These are phyloP conservation scores for Colossoma macropomum DNA, from an alignment of 2,113 vertebrate genomes.

Conservation along the genomic window DNA sequence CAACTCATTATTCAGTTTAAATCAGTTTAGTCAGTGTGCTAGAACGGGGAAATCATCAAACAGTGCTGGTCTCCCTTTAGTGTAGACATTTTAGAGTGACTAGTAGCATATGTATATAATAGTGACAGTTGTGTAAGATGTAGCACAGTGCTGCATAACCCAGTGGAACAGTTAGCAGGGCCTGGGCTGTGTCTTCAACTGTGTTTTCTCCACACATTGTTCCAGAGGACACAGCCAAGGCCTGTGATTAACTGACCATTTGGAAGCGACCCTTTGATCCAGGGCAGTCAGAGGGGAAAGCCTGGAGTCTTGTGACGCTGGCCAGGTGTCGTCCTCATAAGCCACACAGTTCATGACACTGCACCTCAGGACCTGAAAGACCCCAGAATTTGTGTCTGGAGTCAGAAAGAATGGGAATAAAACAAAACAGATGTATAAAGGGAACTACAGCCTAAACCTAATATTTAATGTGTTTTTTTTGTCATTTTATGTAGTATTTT, in stretches of 20 bases:
- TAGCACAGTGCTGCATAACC: not conserved
- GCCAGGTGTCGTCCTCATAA: constrained; percentile 22
- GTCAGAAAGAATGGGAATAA: not conserved
- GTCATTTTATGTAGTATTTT: too few relatives aligned
- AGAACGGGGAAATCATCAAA: not conserved
- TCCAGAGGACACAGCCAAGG: constrained; percentile 47
- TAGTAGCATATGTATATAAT: not conserved
- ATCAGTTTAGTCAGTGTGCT: not conserved
- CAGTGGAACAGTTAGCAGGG: not conserved
- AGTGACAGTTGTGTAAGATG: constrained; percentile 18
- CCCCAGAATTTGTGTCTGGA: not conserved
- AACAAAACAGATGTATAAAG: too few relatives aligned
- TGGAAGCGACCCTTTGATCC: constrained; percentile 37
- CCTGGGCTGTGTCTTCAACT: not conserved
- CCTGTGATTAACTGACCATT: constrained; percentile 34
- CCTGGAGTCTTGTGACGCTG: constrained; percentile 14
- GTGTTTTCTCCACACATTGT: constrained; percentile 24
- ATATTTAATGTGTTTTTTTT: too few relatives aligned
- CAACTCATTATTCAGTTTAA: not conserved
- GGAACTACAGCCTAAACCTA: too few relatives aligned
- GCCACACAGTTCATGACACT: constrained; percentile 13
- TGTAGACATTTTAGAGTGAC: not conserved
- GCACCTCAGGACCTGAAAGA: constrained; percentile 11
- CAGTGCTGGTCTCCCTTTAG: not conserved
- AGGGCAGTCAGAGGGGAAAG: constrained; percentile 7